Base-by-base conservation (phyloP, 2,797 vertebrate genomes). In the Tolypeutes matacus region DNA sequence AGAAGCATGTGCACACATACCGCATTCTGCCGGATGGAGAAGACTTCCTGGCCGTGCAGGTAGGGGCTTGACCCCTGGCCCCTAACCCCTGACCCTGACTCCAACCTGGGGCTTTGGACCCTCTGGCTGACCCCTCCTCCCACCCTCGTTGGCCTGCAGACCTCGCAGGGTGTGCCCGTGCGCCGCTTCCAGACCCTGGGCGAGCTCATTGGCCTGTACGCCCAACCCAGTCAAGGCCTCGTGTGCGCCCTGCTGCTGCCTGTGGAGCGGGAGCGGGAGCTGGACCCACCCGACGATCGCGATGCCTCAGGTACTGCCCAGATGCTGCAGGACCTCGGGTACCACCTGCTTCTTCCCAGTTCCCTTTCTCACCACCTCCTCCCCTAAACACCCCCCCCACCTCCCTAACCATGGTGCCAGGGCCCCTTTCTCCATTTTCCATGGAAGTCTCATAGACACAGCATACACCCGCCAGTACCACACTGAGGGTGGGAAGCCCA, bases 1-100 rank as follows among this genome's bases (percentile, higher is more conserved):
- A 99, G 98, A 99, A 99, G 93, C 99, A 99, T 2, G 99, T 99
- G 60, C 99, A 99, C 97, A 99, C 99, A 1, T 99, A 99, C 98
- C 98, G 99, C 90, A 99, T 99, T 97, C 98, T 99, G 89, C 99
- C 99, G 0, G 99, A 99, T 14, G 99, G 99, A 25, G 99, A 99
- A 80, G 99, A 99, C 91, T 99, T 99, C 96, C 98, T 99, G 96
- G 99, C 99, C 0, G 99, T 99, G 31, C 99, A 99, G 99, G 99
- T 99, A 96, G 90, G 96, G 94, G 65, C 42, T 60, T 25, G 62
- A 69, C 60, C 42, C 12, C 49, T 49, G 46, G 17, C 53, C 53
- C 53, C 53, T 56, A 18, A 72, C 23, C 39, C 46, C 7, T 76
- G 46, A 64, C 78, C 78, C 87, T 64, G 64, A 81, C 46, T 42